These are phyloP conservation scores for Brachypteracias leptosomus DNA, from an alignment of 2,113 vertebrate genomes.

Conservation along the genomic window DNA sequence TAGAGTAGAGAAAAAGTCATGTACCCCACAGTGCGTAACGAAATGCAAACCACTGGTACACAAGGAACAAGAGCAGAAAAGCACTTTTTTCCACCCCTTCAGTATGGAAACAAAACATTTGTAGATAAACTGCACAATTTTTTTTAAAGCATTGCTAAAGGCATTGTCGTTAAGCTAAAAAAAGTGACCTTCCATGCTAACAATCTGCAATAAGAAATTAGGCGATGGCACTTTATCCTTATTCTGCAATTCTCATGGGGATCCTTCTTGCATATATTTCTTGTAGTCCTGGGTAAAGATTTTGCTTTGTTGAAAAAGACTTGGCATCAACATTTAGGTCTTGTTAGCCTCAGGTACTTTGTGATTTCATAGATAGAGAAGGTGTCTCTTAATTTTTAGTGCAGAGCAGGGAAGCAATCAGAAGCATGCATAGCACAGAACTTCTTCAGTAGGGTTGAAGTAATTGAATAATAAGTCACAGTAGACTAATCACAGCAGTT, in stretches of 20 bases:
- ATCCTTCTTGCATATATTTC: background rate
- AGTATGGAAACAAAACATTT: background rate
- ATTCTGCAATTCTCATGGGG: background rate
- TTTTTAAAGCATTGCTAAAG: background rate
- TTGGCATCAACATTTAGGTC: background rate
- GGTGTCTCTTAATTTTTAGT: background rate
- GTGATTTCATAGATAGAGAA: background rate
- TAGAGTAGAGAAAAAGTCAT: background rate
- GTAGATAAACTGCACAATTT: background rate
- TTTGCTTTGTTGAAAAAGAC: background rate
- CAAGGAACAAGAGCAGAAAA: background rate
- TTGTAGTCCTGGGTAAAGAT: background rate
- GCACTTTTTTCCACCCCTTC: background rate
- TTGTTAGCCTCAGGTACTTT: background rate
- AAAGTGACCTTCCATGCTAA: background rate
- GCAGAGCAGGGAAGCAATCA: background rate
- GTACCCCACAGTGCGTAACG: background rate
- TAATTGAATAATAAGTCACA: background rate
- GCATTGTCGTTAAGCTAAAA: background rate
- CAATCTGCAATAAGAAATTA: background rate
- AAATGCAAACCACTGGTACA: background rate
- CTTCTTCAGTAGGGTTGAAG: background rate
- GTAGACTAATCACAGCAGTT: background rate
- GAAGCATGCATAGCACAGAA: background rate
- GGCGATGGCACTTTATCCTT: background rate